Percentiles rank a stretch among this genome's conserved stretches.
phyloP scores from a whole-genome alignment of 2,888 invertebrate genomes.

The Lasius fuliginosus region DNA sequence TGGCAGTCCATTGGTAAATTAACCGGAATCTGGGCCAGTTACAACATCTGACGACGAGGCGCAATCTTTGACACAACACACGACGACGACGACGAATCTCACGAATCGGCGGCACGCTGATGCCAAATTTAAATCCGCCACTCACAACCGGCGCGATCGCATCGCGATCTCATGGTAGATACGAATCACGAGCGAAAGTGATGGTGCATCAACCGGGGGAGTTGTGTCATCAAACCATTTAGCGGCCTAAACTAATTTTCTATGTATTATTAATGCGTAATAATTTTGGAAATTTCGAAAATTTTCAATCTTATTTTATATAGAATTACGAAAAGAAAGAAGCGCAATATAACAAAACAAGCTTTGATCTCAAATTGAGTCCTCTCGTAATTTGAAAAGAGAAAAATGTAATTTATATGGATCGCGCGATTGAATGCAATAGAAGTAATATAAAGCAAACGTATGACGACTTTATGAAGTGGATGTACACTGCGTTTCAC shows the following conservation, averaged over 20 bases:
- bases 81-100: slow-evolving; percentile 48
- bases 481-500: slow-evolving; percentile 2
- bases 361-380: not conserved
- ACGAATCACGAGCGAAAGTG: slow-evolving; percentile 22
- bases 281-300: not conserved
- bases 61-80: slow-evolving; percentile 55
- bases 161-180: slow-evolving; percentile 15
- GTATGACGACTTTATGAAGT: not conserved
- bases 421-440: not conserved
- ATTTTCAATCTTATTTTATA: not conserved
- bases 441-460: not conserved
- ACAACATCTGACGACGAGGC: slow-evolving; percentile 75
- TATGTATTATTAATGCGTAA: not conserved
- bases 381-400: not conserved
- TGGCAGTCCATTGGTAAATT: slow-evolving; percentile 80
- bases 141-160: slow-evolving; percentile 20
- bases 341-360: not conserved
- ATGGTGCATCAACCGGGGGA: not conserved
- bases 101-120: slow-evolving; percentile 26
- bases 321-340: not conserved
- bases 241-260: not conserved
- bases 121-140: slow-evolving; percentile 64
- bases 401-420: not conserved
- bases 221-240: slow-evolving; percentile 12
- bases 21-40: slow-evolving; percentile 81